Base-by-base conservation (phyloP, 2,113 vertebrate genomes). In the Corythornis madagascariensis region DNA sequence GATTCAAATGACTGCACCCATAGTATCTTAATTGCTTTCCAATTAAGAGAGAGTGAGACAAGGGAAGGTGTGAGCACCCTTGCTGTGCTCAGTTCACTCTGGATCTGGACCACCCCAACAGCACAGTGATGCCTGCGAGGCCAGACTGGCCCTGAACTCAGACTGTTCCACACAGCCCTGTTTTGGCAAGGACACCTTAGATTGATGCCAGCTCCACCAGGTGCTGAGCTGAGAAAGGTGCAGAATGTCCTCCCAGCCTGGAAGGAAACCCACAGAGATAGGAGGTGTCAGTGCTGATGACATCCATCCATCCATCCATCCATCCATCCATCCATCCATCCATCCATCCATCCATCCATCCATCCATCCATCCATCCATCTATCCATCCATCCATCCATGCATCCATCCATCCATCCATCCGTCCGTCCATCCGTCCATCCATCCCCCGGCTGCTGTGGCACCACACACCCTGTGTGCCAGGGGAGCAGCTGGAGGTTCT, bases 21-120 rank as follows among this genome's bases (percentile, higher is more conserved):
- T 5, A 33, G n/a, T 22, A 21, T 15, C 24, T 42, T 22, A 53
- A 20, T 4, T 29, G 50, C 26, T 65, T 53, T 33, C 50, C 56
- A n/a, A 53, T 55, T 17, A 28, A 28, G 5, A 20, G 22, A 6
- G 25, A 25, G 31, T 2, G 6, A 45, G 73, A 56, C 4, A 25
- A 29, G 48, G 31, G 57, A 10, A 10, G 15, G 10, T 28, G 25
- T n/a, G 26, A 3, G 8, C 11, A 59, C 8, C 31, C 14, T 43
- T 10, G 0, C 40, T 16, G 45, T 15, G 38, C 76, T 16, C 2
- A 0, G 10, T 16, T 33, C 28, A 1, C 50, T 2, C 24, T 28
- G 25, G 22, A 19, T 11, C 19, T 10, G 22, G 26, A 33, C 56
- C 59, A 21, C 9, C 16, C 61, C 2, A 47, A 17, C 29, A 14